These are phyloP conservation scores for Norana najaformis DNA, from an alignment of 2,888 invertebrate species.

Conservation along the genomic window DNA sequence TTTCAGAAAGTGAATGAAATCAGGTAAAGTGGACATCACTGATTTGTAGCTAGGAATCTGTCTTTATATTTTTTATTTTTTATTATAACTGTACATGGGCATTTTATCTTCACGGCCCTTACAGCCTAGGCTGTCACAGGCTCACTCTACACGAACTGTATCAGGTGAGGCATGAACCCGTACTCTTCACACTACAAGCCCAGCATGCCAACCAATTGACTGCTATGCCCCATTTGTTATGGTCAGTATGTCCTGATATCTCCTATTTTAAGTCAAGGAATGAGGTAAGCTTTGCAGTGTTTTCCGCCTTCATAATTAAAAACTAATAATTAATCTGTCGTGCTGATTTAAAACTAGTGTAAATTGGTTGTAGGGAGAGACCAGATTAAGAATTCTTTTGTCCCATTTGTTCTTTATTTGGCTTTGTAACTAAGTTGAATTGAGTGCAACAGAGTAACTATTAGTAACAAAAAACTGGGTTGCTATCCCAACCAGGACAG, in stretches of 20 bases:
- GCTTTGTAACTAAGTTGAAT: too few species aligned
- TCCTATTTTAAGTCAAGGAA: not conserved
- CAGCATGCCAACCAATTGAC: too few species aligned
- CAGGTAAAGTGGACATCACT: not conserved
- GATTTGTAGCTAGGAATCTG: not conserved
- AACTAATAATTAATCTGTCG: not conserved
- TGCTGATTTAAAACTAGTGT: not conserved
- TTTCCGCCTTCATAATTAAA: not conserved
- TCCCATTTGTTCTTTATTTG: not conserved
- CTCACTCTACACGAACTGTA: too few species aligned
- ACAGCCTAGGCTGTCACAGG: too few species aligned
- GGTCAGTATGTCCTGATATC: not conserved
- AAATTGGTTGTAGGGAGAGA: not conserved
- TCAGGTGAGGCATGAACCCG: too few species aligned
- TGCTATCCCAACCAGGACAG: not conserved
- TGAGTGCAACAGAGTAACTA: too few species aligned
- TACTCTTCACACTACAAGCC: too few species aligned
- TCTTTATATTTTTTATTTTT: not conserved
- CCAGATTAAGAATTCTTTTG: too few species aligned
- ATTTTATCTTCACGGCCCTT: too few species aligned
- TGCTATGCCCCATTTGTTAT: too few species aligned
- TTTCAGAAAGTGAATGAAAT: not conserved
- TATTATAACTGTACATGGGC: not conserved
- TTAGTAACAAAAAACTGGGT: too few species aligned
- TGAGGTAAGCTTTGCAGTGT: not conserved